Base-by-base conservation (phyloP, 2,888 invertebrate genomes). In the Drosophila fungiperda region DNA sequence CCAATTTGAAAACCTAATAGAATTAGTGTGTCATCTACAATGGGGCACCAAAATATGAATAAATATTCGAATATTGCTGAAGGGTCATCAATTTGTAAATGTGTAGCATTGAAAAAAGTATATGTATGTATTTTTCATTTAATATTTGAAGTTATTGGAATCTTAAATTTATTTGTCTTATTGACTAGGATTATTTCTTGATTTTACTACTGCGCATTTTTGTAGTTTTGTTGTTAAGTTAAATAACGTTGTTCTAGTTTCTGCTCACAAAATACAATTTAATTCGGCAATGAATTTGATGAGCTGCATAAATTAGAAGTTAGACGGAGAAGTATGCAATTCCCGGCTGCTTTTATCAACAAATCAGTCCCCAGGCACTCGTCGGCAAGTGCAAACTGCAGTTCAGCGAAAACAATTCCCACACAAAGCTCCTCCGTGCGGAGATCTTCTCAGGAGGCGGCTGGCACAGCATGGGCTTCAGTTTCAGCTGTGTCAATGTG, bases 401-500 rank as follows among this genome's bases (percentile, higher is more conserved):
- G 76, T 68, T 68, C 48, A 33, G 67, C 58, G 61, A 78, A 75
- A 59, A 66, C 78, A 77, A 80, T 83, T 83, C 83, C 83, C 83
- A 83, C 83, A 80, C 73, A 80, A 67, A 68, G 54, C 71, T 29
- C 29, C 29, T 26, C 26, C 23, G 45, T 53, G 50, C 23, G 54
- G 61, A 52, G 61, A 52, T 55, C 50, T 58, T 68, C 73, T 78
- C 78, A 78, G 76, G 68, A 42, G 20, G 29, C 23, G 20, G 35
- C 15, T 29, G 33, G 42, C 29, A n/a, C 42, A 35, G 33, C 33
- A 26, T 42, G 60, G 58, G 60, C 76, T 57, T 26, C 35, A 75
- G 67, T 52, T 48, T 49, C 68, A 71, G 82, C 81, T 82, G 79
- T 82, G 82, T 82, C 82, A 82, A 80, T 82, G 79, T 82, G 79